phyloP scores from a whole-genome alignment of 2,797 vertebrate genomes.

The Sylvilagus floridanus region DNA sequence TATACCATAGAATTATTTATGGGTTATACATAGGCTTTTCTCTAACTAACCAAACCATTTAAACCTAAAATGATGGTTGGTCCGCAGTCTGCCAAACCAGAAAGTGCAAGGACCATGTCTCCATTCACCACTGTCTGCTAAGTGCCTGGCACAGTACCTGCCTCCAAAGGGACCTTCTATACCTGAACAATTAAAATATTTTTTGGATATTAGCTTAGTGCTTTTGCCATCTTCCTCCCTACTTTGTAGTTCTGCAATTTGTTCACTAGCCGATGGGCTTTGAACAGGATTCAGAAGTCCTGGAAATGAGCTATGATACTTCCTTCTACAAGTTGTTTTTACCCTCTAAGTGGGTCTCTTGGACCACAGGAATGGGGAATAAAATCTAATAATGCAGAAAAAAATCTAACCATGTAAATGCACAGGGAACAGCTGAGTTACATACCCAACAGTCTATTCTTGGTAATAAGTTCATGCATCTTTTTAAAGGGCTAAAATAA shows the following conservation, averaged over 20 bases:
- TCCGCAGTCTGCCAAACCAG: neutral
- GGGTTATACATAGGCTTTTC: no score
- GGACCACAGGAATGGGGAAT: neutral
- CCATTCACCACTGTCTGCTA: neutral
- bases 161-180: neutral
- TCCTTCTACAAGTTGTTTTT: neutral
- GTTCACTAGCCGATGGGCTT: neutral
- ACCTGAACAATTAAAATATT: slow-evolving; percentile 15
- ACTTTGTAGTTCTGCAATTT: neutral
- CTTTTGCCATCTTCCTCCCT: neutral
- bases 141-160: neutral
- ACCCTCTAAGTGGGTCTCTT: neutral
- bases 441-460: neutral
- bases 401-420: no score
- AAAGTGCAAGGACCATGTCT: neutral
- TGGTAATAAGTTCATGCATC: neutral
- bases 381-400: no score
- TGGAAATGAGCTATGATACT: neutral
- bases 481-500: neutral
- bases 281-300: neutral
- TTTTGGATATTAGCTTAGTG: neutral
- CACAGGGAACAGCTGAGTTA: neutral
- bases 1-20: neutral
- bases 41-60: neutral
- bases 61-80: neutral